Conservation (phyloP, 2,113 vertebrate genomes). For the Silurus asotus region DNA sequence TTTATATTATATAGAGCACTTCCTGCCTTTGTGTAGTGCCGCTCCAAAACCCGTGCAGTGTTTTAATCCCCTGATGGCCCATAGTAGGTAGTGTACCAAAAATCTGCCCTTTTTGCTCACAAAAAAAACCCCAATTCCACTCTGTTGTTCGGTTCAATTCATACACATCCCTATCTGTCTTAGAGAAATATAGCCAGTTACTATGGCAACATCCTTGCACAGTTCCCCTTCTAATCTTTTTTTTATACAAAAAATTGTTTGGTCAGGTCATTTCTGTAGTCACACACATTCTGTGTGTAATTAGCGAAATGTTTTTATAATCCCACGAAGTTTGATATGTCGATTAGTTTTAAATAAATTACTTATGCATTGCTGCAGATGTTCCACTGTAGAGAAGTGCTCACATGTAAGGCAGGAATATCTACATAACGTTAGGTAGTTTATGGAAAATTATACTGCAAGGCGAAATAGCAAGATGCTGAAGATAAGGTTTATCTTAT, state of each 20-base stretch:
- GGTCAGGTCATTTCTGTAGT: background rate
- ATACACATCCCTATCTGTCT: background rate
- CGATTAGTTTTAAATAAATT: background rate
- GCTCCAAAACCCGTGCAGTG: background rate
- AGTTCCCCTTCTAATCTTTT: background rate
- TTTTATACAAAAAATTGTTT: background rate
- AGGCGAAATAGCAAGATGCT: background rate
- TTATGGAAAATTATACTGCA: background rate
- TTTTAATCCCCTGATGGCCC: background rate
- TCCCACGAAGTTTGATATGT: background rate
- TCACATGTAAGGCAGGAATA: background rate
- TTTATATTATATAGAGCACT: background rate
- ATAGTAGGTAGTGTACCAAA: background rate
- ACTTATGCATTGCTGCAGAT: background rate
- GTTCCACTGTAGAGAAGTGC: background rate
- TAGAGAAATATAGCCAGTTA: conserved; percentile 15
- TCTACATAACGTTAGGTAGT: background rate
- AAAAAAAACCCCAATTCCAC: background rate
- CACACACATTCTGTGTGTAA: background rate
- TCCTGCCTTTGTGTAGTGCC: background rate
- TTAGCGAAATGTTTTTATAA: background rate
- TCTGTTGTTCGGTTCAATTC: background rate
- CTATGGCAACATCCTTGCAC: conserved; percentile 22
- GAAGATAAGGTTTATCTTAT: background rate
- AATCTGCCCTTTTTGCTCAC: background rate